Evolutionary conservation across 1,140 invertebrate genomes (phyloP), one percentile per base, ranked within the genome.

Genomic region (Drosophila pseudoobscura): DNA sequence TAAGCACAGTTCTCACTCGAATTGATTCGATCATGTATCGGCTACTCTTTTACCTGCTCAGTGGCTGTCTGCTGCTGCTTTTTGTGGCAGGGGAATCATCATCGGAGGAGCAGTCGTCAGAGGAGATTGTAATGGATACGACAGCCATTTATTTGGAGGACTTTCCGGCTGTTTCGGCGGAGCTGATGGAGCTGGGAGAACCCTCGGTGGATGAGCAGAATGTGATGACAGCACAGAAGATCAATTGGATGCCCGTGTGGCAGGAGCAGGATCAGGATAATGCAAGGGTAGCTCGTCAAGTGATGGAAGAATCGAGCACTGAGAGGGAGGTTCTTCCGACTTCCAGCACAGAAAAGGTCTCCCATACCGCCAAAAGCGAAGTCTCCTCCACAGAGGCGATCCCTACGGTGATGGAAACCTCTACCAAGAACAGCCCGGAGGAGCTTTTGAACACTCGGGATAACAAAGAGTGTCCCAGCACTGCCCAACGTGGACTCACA

Each of bases 241-340:
- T 83, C 9, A 83, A 83, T 24, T 83, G 79, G 79, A 11, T 70
- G 31, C 69, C 70, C 2, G 46, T 51, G 2, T 68, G 59, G 17
- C 31, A 58, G 13, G 62, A 51, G 15, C 61, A 52, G 0, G 53
- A 59, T 6, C 31, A 44, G 9, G 11, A 13, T 39, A 3, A 1
- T n/a, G 1, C n/a, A 4, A 46, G 61, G 0, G 6, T 56, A 4
- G 52, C 13, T 1, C 39, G 41, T 2, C 44, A 59, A 39, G 41
- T 29, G 6, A 6, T 8, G 0, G 50, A 29, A 7, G 13, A 13
- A 13, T 5, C 35, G 1, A 39, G 11, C 35, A 13, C 35, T 4
- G 11, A 39, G 3, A 13, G 11, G 11, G 4, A 5, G 9, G 2
- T 39, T 13, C 35, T 1, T 4, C 3, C 9, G 2, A 35, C 3